A percentile compares a stretch with the other conserved stretches of the same genome.
These are phyloP conservation scores for Pocillopora grandis DNA, from an alignment of 92 coral and sea anemone species.

Conservation along the genomic window DNA sequence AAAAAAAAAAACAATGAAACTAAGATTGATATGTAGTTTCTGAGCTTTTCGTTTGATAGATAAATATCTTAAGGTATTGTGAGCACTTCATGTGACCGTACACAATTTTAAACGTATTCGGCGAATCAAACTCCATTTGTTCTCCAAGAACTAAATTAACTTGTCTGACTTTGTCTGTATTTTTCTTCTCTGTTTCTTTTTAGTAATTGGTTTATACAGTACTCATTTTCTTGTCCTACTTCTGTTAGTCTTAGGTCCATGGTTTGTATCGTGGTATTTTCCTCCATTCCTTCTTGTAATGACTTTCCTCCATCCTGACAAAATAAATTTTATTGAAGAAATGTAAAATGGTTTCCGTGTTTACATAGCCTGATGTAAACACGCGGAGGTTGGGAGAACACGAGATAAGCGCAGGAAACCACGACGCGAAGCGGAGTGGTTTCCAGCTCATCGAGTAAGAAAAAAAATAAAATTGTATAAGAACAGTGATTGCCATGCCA, in stretches of 20 bases:
- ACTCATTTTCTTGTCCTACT: constrained; percentile 96
- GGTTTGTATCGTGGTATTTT: constrained; percentile 74
- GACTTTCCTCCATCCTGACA: constrained; percentile 93
- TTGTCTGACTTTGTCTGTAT: constrained; percentile 43
- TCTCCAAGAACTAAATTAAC: neutral
- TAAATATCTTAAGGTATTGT: neutral
- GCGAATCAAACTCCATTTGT: neutral
- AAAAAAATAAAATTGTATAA: no score
- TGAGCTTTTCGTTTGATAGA: neutral
- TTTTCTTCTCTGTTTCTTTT: constrained; percentile 90
- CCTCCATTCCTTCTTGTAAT: constrained; percentile 97
- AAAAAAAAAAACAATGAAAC: no score
- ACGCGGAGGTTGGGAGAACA: no score
- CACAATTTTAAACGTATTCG: neutral
- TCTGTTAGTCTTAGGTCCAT: constrained; percentile 94
- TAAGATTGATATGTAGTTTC: no score
- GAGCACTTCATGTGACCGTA: neutral
- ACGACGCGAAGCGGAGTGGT: no score
- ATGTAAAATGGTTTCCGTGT: no score
- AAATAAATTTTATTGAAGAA: neutral
- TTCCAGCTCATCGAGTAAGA: no score
- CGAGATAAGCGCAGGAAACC: no score
- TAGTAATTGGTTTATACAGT: constrained; percentile 89
- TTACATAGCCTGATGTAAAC: no score
- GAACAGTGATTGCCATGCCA: no score